Percentiles rank a stretch among this genome's conserved stretches.
Evolutionary conservation across 2,888 invertebrate genomes (phyloP).

Genomic region (Cartodere bifasciata): DNA sequence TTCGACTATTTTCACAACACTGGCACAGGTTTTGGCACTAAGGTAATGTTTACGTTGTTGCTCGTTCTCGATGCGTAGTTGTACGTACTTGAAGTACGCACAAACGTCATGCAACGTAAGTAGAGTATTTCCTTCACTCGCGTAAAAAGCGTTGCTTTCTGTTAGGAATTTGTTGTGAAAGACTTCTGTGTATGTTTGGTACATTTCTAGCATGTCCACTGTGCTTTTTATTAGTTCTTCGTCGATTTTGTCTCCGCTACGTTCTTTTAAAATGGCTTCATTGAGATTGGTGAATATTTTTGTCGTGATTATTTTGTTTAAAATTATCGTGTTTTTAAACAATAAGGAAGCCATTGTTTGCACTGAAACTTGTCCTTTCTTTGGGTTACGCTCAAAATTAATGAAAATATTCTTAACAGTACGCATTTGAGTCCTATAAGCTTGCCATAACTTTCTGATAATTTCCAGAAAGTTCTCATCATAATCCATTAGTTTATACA

Average conservation of each 20-base stretch:
- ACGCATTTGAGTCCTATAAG: constrained; percentile 89
- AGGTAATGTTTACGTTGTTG: constrained; percentile 57
- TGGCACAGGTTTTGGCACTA: constrained; percentile 4
- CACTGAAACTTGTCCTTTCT: constrained; percentile 79
- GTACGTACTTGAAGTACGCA: constrained; percentile 52
- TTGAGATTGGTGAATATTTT: constrained; percentile 83
- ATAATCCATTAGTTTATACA: constrained; percentile 71
- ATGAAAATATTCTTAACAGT: constrained; percentile 96
- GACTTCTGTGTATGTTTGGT: constrained; percentile 78
- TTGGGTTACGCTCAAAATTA: constrained; percentile 88
- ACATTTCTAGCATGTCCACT: constrained; percentile 83
- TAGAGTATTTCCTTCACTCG: constrained; percentile 66
- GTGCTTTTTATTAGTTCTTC: constrained; percentile 79
- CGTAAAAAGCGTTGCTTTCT: constrained; percentile 80
- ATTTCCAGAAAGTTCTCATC: constrained; percentile 78
- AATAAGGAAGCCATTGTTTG: constrained; percentile 89
- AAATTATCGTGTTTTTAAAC: constrained; percentile 81
- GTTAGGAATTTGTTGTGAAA: constrained; percentile 77
- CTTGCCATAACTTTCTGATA: constrained; percentile 85
- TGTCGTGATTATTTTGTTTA: constrained; percentile 71
- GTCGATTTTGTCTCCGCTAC: constrained; percentile 80
- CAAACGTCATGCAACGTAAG: background rate
- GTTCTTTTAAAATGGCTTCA: constrained; percentile 75
- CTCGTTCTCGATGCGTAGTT: constrained; percentile 83
- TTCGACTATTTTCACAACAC: constrained; percentile 63